Evolutionary conservation across 2,797 vertebrate species (phyloP), one percentile per base, ranked within the genome.

Genomic region (Setipinna tenuifilis): DNA sequence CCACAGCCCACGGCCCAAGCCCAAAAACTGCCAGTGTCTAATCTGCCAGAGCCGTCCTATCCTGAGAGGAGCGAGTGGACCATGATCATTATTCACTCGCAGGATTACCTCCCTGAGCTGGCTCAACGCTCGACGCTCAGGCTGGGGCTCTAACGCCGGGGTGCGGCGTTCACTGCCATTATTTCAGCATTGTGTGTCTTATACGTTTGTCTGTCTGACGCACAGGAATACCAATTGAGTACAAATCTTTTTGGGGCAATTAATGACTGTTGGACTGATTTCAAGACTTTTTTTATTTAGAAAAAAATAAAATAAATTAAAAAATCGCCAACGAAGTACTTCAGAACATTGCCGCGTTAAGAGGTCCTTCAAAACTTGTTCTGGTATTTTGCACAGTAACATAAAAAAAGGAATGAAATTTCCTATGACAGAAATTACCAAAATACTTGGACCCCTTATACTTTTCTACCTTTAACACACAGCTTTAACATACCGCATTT

Each of bases 81-180:
- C 71, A 35, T 78, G 71, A 78, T 78, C 71, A 78, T 78, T 78
- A 78, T 78, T 78, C 71, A 78, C 71, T 78, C 19, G 35, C 71
- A 44, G 71, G 71, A 78, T 78, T 78, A 78, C 71, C 71, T 78
- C 35, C 1, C 71, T 78, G 71, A 78, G 71, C 71, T 54, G 50
- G 12, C 12, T 7, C 50, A 48, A 4, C 3, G 46, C 46, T 10
- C 46, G 2, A 78, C 35, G 44, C 71, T 44, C 31, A 78, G 35
- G 31, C 35, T 41, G 71, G 50, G 50, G 50, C 17, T 35, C 44
- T 78, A 17, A 78, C 19, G 11, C 35, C 21, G 71, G 44, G 35
- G 16, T 17, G 6, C 31, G 2, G 17, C 50, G 46, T 3, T 3
- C 10, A 54, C 6, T 31, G 17, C 9, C 71, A 78, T 44, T 41